These are phyloP conservation scores for Gallinago stenura DNA, from an alignment of 2,797 vertebrate species.

Conservation along the genomic window DNA sequence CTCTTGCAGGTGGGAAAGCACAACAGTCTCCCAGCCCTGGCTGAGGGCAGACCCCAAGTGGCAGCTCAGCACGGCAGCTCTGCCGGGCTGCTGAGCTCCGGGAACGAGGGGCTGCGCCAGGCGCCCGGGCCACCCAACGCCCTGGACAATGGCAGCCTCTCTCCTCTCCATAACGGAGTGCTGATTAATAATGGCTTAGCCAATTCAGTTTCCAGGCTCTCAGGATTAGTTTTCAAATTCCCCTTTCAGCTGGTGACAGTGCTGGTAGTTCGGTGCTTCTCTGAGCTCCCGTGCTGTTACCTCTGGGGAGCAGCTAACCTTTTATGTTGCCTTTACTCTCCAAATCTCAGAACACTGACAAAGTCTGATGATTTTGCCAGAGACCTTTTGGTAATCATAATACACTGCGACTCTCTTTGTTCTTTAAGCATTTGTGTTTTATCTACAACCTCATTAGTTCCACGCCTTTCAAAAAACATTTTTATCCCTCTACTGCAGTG, in stretches of 20 bases:
- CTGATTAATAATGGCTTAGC: neutral
- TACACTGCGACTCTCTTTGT: neutral
- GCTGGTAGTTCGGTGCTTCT: neutral
- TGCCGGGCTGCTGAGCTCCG: neutral
- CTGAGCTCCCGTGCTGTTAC: neutral
- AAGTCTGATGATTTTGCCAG: neutral
- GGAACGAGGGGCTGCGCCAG: accelerated
- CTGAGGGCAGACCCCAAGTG: neutral
- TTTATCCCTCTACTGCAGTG: neutral
- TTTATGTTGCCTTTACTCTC: neutral
- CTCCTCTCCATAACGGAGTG: neutral
- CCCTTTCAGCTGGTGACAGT: neutral
- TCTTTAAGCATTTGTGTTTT: constrained; percentile 1
- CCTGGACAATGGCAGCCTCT: neutral
- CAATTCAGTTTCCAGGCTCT: neutral
- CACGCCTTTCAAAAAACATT: neutral
- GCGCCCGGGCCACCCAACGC: neutral
- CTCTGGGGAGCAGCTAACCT: constrained; percentile 24
- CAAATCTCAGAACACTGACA: neutral
- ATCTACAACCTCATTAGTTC: neutral
- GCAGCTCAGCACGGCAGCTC: neutral
- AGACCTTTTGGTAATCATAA: constrained; percentile 7
- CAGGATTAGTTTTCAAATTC: neutral
- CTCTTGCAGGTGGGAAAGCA: neutral
- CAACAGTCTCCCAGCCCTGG: neutral